A percentile compares a stretch with the other conserved stretches of the same genome.
phyloP scores from a whole-genome alignment of 2,113 vertebrate genomes.

The Lagenorhynchus albirostris region DNA sequence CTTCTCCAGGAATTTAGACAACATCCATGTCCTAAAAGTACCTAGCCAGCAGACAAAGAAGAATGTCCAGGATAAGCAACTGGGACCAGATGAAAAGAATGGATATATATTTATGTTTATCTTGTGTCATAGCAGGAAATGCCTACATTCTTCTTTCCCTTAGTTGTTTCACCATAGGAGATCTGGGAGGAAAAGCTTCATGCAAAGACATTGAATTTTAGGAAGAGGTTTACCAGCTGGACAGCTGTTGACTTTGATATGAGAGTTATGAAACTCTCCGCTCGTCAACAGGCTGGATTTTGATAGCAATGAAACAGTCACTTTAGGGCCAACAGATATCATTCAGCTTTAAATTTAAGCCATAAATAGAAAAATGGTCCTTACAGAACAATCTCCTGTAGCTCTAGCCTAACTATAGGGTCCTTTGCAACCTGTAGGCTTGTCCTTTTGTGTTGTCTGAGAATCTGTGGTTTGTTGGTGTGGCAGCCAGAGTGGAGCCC shows the following conservation, averaged over 20 bases:
- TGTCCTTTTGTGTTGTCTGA: neutral
- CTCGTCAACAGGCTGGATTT: neutral
- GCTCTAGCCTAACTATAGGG: neutral
- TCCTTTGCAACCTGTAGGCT: neutral
- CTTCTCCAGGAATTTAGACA: neutral
- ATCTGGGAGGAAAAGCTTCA: neutral
- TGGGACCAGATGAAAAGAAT: neutral
- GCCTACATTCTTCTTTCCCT: neutral
- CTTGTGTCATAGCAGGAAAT: neutral
- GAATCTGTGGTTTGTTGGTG: neutral
- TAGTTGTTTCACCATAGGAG: neutral
- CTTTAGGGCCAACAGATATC: neutral
- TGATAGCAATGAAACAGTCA: neutral
- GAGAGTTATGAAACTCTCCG: neutral
- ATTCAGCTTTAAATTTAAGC: slow-evolving; percentile 5
- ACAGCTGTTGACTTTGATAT: neutral
- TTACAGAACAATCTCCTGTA: neutral
- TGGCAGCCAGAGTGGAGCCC: neutral
- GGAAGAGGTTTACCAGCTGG: neutral
- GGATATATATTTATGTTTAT: neutral
- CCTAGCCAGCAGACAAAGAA: neutral
- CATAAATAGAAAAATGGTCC: neutral
- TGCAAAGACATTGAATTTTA: neutral
- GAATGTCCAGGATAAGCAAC: neutral
- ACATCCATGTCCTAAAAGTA: too few species aligned